Evolutionary conservation across 37 sponge, comb jelly and placozoan genomes (phyloP).

Genomic region (Chondrosia reniformis): DNA sequence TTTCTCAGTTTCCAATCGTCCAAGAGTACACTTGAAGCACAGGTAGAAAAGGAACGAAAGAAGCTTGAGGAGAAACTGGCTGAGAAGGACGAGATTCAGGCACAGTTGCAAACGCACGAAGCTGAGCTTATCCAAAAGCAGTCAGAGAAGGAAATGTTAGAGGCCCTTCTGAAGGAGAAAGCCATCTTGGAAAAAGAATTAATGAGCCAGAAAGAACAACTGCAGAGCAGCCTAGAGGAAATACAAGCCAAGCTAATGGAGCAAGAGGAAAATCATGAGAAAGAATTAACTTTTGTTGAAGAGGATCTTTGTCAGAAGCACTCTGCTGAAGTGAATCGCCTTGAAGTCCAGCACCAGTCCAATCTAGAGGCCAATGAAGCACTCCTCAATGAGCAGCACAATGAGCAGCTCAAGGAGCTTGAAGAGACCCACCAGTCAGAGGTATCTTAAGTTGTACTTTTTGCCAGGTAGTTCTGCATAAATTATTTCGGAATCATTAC

Average conservation of each 20-base stretch:
- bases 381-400: background rate
- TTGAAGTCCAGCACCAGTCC: background rate
- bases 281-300: background rate
- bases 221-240: constrained; percentile 31
- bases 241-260: constrained; percentile 46
- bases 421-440: background rate
- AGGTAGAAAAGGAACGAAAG: constrained; percentile 33
- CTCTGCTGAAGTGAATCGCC: constrained; percentile 5
- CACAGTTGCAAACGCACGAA: constrained; percentile 42
- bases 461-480: background rate
- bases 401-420: background rate
- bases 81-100: constrained; percentile 50
- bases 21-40: constrained; percentile 39
- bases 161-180: constrained; percentile 68
- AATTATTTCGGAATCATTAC: constrained; percentile 16
- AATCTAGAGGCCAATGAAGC: background rate
- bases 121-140: constrained; percentile 54
- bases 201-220: constrained; percentile 44
- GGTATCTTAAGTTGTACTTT: background rate
- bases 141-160: constrained; percentile 50
- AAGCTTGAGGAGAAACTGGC: constrained; percentile 41
- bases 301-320: background rate
- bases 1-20: too few relatives aligned
- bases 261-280: background rate
- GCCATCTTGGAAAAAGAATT: constrained; percentile 66